Percentiles rank a stretch among this genome's conserved stretches.
phyloP scores from a whole-genome alignment of 1,140 invertebrate species.

The Rhynchophorus ferrugineus region DNA sequence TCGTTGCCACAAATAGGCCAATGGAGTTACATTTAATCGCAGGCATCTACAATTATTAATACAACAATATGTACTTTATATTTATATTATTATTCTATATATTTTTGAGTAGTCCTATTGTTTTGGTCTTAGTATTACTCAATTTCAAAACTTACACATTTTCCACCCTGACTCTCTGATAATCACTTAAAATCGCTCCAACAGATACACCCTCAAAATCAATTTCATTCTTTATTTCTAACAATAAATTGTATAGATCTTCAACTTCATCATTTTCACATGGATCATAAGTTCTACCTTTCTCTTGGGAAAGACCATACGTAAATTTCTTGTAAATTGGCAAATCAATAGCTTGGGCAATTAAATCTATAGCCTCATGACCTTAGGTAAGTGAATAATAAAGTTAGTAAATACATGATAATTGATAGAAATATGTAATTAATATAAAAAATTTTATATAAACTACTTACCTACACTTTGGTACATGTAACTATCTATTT shows the following conservation, averaged over 20 bases:
- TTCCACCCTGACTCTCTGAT: conserved; percentile 94
- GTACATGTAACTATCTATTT: conserved; percentile 99
- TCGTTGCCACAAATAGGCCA: conserved; percentile 90
- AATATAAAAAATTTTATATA: background rate
- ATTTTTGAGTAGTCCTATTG: too few species aligned
- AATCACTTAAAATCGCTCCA: conserved; percentile 95
- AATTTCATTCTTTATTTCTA: conserved; percentile 74
- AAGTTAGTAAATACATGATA: too few species aligned
- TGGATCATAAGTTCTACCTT: conserved; percentile 72
- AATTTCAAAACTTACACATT: conserved; percentile 91
- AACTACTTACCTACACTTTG: conserved; percentile 70
- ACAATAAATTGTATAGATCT: conserved; percentile 83
- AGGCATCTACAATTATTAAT: conserved; percentile 60
- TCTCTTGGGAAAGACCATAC: conserved; percentile 47
- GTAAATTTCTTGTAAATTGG: conserved; percentile 85
- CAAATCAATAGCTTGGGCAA: conserved; percentile 88
- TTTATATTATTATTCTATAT: too few species aligned
- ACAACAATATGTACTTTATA: too few species aligned
- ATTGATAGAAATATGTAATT: too few species aligned
- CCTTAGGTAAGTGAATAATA: conserved; percentile 45
- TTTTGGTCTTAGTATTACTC: too few species aligned
- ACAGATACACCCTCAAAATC: conserved; percentile 87
- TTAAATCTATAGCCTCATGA: conserved; percentile 84
- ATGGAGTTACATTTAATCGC: conserved; percentile 76
- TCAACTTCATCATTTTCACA: conserved; percentile 97